Conservation (phyloP, 2,113 vertebrate genomes). For the Rhinogobius similis region DNA sequence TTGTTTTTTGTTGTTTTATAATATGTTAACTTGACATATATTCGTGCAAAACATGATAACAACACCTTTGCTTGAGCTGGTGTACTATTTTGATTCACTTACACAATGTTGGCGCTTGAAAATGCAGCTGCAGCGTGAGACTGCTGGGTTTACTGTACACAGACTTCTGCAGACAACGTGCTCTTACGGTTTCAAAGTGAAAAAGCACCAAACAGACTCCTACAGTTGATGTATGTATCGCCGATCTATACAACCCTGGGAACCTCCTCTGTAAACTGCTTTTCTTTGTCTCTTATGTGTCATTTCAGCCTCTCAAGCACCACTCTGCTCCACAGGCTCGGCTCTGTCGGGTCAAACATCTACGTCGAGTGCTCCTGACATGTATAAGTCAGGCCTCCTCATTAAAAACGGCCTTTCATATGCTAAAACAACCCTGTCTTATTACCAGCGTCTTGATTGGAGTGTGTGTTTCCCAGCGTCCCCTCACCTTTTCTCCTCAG, state of each 20-base stretch:
- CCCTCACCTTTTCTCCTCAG: not conserved
- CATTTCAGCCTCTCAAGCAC: not conserved
- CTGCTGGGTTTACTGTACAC: too few relatives aligned
- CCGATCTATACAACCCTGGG: slow-evolving; percentile 29
- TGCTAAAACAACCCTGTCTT: slow-evolving; percentile 54
- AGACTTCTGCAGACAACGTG: too few relatives aligned
- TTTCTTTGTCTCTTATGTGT: not conserved
- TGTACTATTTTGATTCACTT: too few relatives aligned
- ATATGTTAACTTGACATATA: too few relatives aligned
- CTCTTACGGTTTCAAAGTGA: too few relatives aligned
- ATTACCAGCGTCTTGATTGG: slow-evolving; percentile 46
- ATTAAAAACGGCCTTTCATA: slow-evolving; percentile 50
- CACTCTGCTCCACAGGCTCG: not conserved
- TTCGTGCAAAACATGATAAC: too few relatives aligned
- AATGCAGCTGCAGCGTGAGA: too few relatives aligned
- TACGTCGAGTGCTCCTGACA: slow-evolving; percentile 44
- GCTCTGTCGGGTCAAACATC: slow-evolving; percentile 14
- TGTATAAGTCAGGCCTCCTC: slow-evolving; percentile 33
- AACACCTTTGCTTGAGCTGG: too few relatives aligned
- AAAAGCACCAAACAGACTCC: not conserved
- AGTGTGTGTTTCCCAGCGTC: slow-evolving; percentile 17
- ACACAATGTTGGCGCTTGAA: too few relatives aligned
- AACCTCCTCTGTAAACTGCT: slow-evolving; percentile 27
- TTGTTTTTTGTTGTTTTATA: too few relatives aligned
- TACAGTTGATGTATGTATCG: slow-evolving; percentile 17